Base-by-base conservation (phyloP, 2,888 invertebrate genomes). In the Frankliniella fusca region DNA sequence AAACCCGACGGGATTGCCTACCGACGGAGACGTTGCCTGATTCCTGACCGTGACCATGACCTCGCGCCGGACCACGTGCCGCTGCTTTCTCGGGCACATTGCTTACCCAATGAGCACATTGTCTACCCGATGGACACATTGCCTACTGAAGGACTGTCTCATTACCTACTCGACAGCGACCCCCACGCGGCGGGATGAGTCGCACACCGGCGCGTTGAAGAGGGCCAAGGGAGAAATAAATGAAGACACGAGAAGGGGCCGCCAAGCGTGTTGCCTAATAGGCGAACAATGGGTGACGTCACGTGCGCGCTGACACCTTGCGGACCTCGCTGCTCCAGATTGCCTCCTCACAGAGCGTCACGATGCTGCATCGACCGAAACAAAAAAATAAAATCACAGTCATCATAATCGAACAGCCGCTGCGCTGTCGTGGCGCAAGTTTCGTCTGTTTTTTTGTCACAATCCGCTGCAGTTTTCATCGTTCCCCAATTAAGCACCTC, bases 221-320 rank as follows among this genome's bases (percentile, higher is more conserved):
- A 27, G 70, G 27, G 27, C 23, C 10, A 27, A 27, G 70, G 70
- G 70, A 5, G 12, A 27, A 23, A 12, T 11, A 23, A 23, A 70
- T 20, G n/a, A 12, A 76, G 27, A 12, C 70, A 76, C 27, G 5
- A 38, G 38, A 38, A 38, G 3, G 38, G 38, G 38, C 38, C 27
- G 70, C 70, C 23, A 27, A 38, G 38, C 3, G 38, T 5, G 5
- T 38, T 38, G 38, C 38, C 38, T 76, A 76, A 76, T 76, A 27
- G 70, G 70, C 27, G 70, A 76, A 76, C 70, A 76, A 76, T 76
- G 70, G 70, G 70, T 76, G 70, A 76, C 70, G 70, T 76, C 70
- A 76, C 70, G 27, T 12, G 70, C 27, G 70, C 70, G 23, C 70
- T 12, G 10, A 23, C 70, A 23, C 70, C 61, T 18, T 18, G 11